Percentiles rank a stretch among this genome's conserved stretches.
These are phyloP conservation scores for Dinocampus coccinellae DNA, from an alignment of 2,888 invertebrate species.

Conservation along the genomic window DNA sequence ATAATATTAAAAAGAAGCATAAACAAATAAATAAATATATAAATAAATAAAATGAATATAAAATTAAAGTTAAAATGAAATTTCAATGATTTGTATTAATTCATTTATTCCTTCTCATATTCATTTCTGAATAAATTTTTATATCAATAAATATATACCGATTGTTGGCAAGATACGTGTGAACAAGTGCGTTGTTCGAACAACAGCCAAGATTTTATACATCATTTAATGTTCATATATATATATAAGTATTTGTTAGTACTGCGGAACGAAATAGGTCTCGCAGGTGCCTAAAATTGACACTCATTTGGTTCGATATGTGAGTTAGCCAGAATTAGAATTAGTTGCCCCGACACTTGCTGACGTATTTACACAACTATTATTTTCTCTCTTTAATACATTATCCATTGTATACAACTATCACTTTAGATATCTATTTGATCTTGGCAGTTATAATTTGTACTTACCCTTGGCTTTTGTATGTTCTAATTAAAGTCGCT, in stretches of 20 bases:
- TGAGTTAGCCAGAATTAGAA: constrained; percentile 36
- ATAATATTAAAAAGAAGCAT: too few relatives aligned
- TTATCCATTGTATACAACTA: background rate
- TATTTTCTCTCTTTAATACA: background rate
- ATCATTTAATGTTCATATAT: too few relatives aligned
- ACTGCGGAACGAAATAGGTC: constrained; percentile 18
- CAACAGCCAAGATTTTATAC: background rate
- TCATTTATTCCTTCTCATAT: too few relatives aligned
- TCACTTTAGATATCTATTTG: background rate
- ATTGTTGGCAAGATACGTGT: background rate
- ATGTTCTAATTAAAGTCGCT: constrained; percentile 55
- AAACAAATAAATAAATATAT: too few relatives aligned
- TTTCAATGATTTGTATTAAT: too few relatives aligned
- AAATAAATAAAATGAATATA: too few relatives aligned
- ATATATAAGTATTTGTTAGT: background rate
- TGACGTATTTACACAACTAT: constrained; percentile 29
- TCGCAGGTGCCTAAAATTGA: constrained; percentile 19
- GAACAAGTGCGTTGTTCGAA: background rate
- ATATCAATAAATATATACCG: background rate
- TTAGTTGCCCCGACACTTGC: constrained; percentile 30
- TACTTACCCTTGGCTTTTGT: constrained; percentile 49
- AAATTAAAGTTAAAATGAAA: too few relatives aligned
- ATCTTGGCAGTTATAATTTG: constrained; percentile 48
- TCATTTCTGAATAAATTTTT: too few relatives aligned
- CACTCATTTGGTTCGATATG: constrained; percentile 22